Evolutionary conservation across 1,140 invertebrate genomes (phyloP).

Genomic region (Lamellibrachia luymesi): DNA sequence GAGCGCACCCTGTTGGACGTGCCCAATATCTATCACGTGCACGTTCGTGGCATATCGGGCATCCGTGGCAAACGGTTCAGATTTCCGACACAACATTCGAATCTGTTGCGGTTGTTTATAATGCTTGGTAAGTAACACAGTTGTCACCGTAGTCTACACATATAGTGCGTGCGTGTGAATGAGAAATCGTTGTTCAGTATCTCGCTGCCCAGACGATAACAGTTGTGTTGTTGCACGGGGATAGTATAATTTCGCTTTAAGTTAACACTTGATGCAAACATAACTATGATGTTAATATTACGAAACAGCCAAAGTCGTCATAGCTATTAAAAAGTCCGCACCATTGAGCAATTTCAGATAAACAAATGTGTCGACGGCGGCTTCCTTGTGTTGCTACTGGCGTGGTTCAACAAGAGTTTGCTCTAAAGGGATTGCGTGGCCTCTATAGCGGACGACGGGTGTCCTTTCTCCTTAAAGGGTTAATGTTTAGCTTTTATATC

Average conservation of each 20-base stretch:
- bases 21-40: neutral
- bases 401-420: no score
- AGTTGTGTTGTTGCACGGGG: no score
- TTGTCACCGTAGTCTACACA: neutral
- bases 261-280: no score
- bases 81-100: neutral
- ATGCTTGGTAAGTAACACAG: neutral
- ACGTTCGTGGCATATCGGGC: neutral
- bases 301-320: neutral
- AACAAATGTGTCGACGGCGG: neutral
- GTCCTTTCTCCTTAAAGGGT: no score
- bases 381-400: neutral
- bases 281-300: neutral
- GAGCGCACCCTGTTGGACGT: slow-evolving; percentile 7
- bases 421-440: no score
- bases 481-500: no score
- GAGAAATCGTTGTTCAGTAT: neutral
- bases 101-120: neutral
- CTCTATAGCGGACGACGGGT: no score
- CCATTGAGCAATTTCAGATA: neutral
- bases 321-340: neutral
- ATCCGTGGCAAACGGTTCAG: neutral
- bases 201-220: no score
- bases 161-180: neutral
- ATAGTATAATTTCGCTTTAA: no score